Evolutionary conservation across 2,888 invertebrate species (phyloP).

Genomic region (Aethes cnicana): DNA sequence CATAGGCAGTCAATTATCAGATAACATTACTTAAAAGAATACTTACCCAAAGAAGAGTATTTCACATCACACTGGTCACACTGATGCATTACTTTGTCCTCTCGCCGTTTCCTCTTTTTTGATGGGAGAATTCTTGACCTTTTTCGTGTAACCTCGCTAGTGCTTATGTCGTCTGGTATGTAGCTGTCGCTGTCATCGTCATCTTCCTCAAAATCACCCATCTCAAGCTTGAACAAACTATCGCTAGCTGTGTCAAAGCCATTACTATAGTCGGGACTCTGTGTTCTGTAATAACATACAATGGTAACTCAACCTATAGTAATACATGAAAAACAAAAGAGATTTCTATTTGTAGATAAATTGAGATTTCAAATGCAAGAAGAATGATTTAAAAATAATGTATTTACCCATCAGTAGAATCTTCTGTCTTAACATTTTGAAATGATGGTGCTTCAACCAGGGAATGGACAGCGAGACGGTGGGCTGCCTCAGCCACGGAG

Average conservation of each 20-base stretch:
- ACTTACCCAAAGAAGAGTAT: conserved; percentile 63
- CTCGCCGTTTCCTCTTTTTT: conserved; percentile 40
- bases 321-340: no score
- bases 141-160: conserved; percentile 34
- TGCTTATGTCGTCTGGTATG: conserved; percentile 42
- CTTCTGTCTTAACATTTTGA: conserved; percentile 42
- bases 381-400: no score
- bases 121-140: conserved; percentile 30
- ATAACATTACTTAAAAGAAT: neutral
- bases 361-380: no score
- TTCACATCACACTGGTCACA: conserved; percentile 71
- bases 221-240: conserved; percentile 46
- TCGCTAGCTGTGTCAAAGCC: conserved; percentile 40
- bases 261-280: conserved; percentile 51
- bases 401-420: conserved; percentile 40
- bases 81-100: conserved; percentile 54
- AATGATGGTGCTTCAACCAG: conserved; percentile 32
- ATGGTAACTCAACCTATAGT: conserved; percentile 14
- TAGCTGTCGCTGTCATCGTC: conserved; percentile 46
- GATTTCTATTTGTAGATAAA: no score
- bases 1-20: no score
- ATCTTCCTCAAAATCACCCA: conserved; percentile 48
- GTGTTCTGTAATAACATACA: conserved; percentile 47
- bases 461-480: conserved; percentile 51
- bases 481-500: conserved; percentile 47